These are phyloP conservation scores for Megaceryle maxima DNA, from an alignment of 2,113 vertebrate genomes.

Conservation along the genomic window DNA sequence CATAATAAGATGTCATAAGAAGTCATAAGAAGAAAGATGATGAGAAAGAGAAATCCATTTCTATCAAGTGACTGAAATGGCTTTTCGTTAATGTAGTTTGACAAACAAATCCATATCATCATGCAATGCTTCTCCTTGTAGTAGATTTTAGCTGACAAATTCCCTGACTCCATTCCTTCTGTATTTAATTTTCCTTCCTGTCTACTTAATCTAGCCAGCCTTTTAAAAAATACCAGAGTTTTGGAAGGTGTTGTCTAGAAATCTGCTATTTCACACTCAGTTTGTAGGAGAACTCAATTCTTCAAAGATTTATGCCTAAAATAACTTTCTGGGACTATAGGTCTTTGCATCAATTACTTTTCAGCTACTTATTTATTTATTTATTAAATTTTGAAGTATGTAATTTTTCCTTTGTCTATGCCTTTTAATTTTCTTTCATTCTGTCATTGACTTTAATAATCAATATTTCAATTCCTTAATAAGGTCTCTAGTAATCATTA, in stretches of 20 bases:
- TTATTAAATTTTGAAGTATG: not conserved
- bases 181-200: not conserved
- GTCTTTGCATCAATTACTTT: not conserved
- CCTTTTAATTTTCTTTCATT: not conserved
- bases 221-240: not conserved
- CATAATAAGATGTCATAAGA: not conserved
- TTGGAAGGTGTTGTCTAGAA: not conserved
- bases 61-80: not conserved
- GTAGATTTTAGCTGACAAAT: constrained; percentile 2
- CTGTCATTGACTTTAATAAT: not conserved
- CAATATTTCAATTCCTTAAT: constrained; percentile 4
- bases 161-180: not conserved
- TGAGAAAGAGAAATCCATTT: not conserved
- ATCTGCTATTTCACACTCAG: not conserved
- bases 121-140: not conserved
- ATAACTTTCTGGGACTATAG: not conserved
- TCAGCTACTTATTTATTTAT: too few species aligned
- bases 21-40: not conserved
- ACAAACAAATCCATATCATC: not conserved
- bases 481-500: not conserved
- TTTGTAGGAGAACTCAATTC: not conserved
- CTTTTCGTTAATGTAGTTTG: constrained; percentile 2
- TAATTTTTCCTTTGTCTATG: not conserved
- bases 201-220: not conserved
- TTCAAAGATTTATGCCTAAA: not conserved